Percentiles rank a stretch among this genome's conserved stretches.
These are phyloP conservation scores for Camelus bactrianus DNA, from an alignment of 2,113 vertebrate species.

Conservation along the genomic window DNA sequence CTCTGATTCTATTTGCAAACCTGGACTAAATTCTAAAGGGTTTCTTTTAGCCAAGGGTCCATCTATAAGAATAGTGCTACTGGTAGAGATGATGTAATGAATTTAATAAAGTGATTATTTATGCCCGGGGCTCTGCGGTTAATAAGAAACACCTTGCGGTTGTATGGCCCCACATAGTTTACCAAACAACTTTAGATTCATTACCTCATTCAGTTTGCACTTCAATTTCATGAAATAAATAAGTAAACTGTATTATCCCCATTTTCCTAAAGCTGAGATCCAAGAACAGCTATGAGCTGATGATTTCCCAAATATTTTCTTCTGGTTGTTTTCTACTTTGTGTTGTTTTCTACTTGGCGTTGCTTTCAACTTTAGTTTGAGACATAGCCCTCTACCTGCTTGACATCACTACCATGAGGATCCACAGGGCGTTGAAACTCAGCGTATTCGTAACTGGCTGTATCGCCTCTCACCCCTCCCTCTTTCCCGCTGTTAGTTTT, in stretches of 20 bases:
- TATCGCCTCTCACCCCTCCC: neutral
- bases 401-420: neutral
- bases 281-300: neutral
- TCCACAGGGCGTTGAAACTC: neutral
- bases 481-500: neutral
- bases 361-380: neutral
- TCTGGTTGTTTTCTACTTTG: neutral
- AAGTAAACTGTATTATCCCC: neutral
- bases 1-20: conserved; percentile 10
- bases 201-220: neutral
- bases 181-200: neutral
- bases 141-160: neutral
- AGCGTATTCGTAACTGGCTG: neutral
- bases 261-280: neutral
- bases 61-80: neutral
- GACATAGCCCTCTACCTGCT: neutral
- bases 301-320: neutral
- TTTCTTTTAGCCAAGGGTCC: neutral
- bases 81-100: neutral
- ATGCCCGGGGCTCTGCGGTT: neutral
- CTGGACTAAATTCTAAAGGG: neutral
- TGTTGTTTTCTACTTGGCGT: neutral
- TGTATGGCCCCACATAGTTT: neutral
- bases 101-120: neutral
- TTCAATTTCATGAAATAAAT: neutral